Evolutionary conservation across 2,113 vertebrate genomes (phyloP).

Genomic region (Cyanoliseus patagonus): DNA sequence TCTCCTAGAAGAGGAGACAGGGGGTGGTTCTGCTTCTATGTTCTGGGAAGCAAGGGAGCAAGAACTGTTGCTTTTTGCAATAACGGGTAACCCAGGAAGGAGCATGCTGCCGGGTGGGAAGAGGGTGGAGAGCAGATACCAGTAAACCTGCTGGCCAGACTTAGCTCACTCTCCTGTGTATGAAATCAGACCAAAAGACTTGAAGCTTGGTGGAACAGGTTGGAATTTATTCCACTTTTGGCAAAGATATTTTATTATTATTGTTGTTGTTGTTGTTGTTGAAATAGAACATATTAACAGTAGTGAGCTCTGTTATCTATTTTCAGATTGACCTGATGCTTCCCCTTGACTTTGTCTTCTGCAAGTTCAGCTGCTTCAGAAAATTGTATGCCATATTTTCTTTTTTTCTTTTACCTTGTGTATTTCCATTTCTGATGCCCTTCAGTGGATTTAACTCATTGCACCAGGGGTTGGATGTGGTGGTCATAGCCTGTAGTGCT

Average conservation of each 20-base stretch:
- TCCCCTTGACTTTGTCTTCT: background rate
- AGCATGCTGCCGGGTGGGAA: background rate
- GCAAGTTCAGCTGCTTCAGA: background rate
- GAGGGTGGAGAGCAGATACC: background rate
- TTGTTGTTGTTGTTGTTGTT: background rate
- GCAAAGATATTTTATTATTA: background rate
- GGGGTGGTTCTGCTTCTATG: background rate
- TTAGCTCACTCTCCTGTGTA: background rate
- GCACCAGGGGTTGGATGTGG: conserved; percentile 22
- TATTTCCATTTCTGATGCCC: conserved; percentile 19
- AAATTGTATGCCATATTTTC: background rate
- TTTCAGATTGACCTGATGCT: background rate
- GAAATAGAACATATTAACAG: background rate
- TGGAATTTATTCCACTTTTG: background rate
- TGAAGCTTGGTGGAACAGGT: background rate
- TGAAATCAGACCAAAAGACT: background rate
- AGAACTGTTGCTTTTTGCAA: background rate
- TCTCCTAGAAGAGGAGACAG: background rate
- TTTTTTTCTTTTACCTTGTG: background rate
- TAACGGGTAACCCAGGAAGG: background rate
- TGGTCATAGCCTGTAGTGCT: conserved; percentile 49
- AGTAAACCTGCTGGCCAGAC: background rate
- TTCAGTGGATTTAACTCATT: conserved; percentile 12
- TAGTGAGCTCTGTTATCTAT: background rate
- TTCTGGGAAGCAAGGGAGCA: background rate